Conservation (phyloP, 2,888 invertebrate genomes). For the Lampropteryx suffumata region DNA sequence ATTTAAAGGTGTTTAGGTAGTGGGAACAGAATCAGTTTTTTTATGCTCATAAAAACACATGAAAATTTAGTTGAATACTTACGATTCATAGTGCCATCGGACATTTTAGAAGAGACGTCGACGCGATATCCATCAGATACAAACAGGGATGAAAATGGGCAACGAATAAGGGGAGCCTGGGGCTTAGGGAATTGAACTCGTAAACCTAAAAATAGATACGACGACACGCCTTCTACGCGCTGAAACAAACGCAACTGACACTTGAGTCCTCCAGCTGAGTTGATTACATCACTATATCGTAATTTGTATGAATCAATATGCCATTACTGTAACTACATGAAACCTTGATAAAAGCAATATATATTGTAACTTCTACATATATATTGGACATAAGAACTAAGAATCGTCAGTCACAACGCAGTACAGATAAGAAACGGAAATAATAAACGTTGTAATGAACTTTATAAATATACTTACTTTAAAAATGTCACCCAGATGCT, state of each 20-base stretch:
- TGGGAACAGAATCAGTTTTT: too few relatives aligned
- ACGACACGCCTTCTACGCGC: constrained; percentile 53
- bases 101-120: constrained; percentile 17
- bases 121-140: constrained; percentile 41
- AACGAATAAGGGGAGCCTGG: constrained; percentile 43
- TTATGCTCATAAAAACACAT: too few relatives aligned
- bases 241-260: constrained; percentile 38
- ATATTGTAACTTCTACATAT: too few relatives aligned
- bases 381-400: too few relatives aligned
- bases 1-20: too few relatives aligned
- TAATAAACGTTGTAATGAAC: background rate
- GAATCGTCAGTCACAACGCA: constrained; percentile 72
- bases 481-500: constrained; percentile 9
- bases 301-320: constrained; percentile 42
- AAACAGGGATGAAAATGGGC: constrained; percentile 33
- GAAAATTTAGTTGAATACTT: too few relatives aligned
- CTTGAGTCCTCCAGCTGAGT: constrained; percentile 32
- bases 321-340: constrained; percentile 8
- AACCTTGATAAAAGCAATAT: too few relatives aligned
- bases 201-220: constrained; percentile 77
- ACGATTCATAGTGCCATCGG: background rate
- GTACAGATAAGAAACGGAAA: constrained; percentile 21
- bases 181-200: constrained; percentile 68
- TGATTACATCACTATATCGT: constrained; percentile 33
- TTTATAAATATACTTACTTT: too few relatives aligned